Evolutionary conservation across 2,888 invertebrate species (phyloP).

Genomic region (Hyppa rectilinea): DNA sequence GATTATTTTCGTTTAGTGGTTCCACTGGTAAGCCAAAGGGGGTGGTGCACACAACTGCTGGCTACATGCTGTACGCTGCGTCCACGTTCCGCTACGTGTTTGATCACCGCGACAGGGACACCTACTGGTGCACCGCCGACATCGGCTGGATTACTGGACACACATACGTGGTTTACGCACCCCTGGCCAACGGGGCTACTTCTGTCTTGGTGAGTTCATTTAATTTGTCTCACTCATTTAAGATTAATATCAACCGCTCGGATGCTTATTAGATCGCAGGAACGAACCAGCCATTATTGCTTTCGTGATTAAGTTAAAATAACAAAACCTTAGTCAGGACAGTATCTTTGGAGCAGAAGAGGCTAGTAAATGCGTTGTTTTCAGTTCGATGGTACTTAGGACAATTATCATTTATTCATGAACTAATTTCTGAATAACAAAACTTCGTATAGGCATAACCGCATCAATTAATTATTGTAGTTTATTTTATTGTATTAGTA

Average conservation of each 20-base stretch:
- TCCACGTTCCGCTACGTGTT: conserved; percentile 99
- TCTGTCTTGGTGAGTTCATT: conserved; percentile 95
- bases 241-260: not conserved
- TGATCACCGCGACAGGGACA: conserved; percentile 95
- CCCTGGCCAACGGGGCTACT: conserved; percentile 97
- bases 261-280: not conserved
- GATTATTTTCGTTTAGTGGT: conserved; percentile 89
- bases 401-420: conserved; percentile 2
- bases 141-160: conserved; percentile 99
- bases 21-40: conserved; percentile 99
- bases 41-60: conserved; percentile 98
- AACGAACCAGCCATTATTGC: not conserved
- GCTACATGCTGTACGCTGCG: conserved; percentile 98
- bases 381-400: not conserved
- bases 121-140: conserved; percentile 98
- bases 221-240: not conserved
- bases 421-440: conserved; percentile 14
- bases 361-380: not conserved
- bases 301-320: not conserved
- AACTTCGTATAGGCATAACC: not conserved
- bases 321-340: not conserved
- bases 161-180: conserved; percentile 98
- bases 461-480: conserved; percentile 2
- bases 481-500: not conserved
- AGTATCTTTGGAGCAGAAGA: not conserved